Evolutionary conservation across 1,140 invertebrate genomes (phyloP), one percentile per base, ranked within the genome.

Genomic region (Macrotrachela quadricornifera): DNA sequence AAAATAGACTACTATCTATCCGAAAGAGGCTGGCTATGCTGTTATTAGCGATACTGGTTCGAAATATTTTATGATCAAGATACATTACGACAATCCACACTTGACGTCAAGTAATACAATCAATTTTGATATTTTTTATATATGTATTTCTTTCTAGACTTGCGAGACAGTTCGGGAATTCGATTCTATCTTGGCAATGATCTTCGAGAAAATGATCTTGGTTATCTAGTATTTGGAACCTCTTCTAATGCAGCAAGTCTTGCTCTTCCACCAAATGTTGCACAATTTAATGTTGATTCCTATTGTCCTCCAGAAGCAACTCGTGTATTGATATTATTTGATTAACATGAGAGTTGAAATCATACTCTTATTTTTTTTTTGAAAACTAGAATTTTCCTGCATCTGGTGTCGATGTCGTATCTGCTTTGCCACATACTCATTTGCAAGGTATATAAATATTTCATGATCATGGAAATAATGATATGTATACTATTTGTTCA

Each of bases 71-170:
- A 38, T 48, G 6, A 15, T 47, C 11, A 44, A 53, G 15, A 16
- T 53, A 14, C 51, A 53, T 45, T 53, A 53, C 46, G 51, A 53
- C 30, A 53, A 53, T 41, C 51, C 51, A 41, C 11, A 13, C 10
- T n/a, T 13, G 10, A 41, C 10, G 3, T 41, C n/a, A 13, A 12
- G 11, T 41, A 41, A 13, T 6, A 30, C 8, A 30, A 30, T 30
- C 8, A 30, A 30, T 30, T 30, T 30, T 4, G 21, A 30, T 4
- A 30, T 4, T 30, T 4, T 30, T 30, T 30, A 4, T 30, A 4
- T n/a, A 1, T 6, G 12, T 30, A 4, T 4, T 30, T 8, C 8
- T n/a, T 18, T 12, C 14, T 1, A 49, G 48, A 11, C 4, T 53
- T 30, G 13, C 39, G 40, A 10, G 36, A 53, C 17, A 47, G 46